These are phyloP conservation scores for Paracyclopina nana DNA, from an alignment of 1,140 invertebrate species.

Conservation along the genomic window DNA sequence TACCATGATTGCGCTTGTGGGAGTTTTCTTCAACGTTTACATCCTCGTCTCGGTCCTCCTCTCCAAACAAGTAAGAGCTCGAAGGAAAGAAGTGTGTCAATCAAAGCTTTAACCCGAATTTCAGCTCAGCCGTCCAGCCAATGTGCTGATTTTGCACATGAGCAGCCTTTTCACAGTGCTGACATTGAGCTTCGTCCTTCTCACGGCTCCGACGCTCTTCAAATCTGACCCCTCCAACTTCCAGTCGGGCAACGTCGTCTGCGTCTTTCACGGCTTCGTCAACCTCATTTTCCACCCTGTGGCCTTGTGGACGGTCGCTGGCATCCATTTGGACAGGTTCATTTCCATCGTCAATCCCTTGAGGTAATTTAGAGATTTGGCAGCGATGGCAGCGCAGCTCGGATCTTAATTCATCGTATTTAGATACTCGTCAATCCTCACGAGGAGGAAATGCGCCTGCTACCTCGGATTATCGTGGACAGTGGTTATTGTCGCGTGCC, in stretches of 20 bases:
- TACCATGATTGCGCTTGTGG: background rate
- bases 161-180: background rate
- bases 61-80: background rate
- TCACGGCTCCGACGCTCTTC: background rate
- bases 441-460: background rate
- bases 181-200: background rate
- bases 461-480: conserved; percentile 2
- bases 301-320: conserved; percentile 1
- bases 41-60: background rate
- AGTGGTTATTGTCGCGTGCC: background rate
- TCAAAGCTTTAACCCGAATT: background rate
- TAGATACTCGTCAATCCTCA: background rate
- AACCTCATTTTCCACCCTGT: background rate
- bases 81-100: background rate
- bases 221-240: conserved; percentile 2
- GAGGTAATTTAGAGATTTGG: background rate
- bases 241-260: background rate
- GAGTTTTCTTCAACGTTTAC: background rate
- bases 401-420: background rate
- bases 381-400: too few species aligned
- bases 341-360: conserved; percentile 11
- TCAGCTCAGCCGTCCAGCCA: background rate
- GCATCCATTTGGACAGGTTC: conserved; percentile 12
- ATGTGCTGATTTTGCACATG: background rate
- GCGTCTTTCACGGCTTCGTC: conserved; percentile 8